Evolutionary conservation across 2,888 invertebrate genomes (phyloP), one percentile per base, ranked within the genome.

Genomic region (Aethes cnicana): DNA sequence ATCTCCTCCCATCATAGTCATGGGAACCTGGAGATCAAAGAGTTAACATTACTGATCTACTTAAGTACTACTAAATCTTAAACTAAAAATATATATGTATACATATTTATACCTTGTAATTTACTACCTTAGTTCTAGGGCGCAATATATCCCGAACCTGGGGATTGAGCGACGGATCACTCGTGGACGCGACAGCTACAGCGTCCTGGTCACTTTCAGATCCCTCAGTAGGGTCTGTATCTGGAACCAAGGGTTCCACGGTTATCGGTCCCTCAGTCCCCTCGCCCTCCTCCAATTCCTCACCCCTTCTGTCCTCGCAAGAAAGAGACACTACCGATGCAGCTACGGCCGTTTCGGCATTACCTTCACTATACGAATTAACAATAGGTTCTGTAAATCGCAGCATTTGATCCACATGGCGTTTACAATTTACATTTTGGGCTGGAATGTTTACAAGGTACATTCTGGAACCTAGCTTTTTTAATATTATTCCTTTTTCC

Each of bases 51-150:
- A 41, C 5, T 11, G 3, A 18, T 3, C 4, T 8, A 37, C 16
- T n/a, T 14, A 4, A 8, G 14, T 18, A 17, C 11, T 6, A 9
- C 2, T 26, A 9, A 9, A 12, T 12, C n/a, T n/a, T 17, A 30
- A 20, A 6, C 12, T 43, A 43, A 43, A n/a, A n/a, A n/a, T n/a
- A n/a, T n/a, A n/a, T n/a, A n/a, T n/a, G n/a, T n/a, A n/a, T n/a
- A n/a, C n/a, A n/a, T n/a, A n/a, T n/a, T n/a, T n/a, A n/a, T n/a
- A 43, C 32, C 21, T 32, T 43, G 32, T 32, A 43, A 14, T 18
- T 32, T 21, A 43, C 16, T 6, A 4, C 6, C 21, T 43, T 33
- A 32, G 30, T 9, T 21, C 43, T 43, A 43, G 43, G 43, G 14
- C 43, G 14, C 21, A 43, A 43, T 7, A 21, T 12, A 43, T 14